Base-by-base conservation (phyloP, 2,113 vertebrate species). In the Coracopsis vasa region DNA sequence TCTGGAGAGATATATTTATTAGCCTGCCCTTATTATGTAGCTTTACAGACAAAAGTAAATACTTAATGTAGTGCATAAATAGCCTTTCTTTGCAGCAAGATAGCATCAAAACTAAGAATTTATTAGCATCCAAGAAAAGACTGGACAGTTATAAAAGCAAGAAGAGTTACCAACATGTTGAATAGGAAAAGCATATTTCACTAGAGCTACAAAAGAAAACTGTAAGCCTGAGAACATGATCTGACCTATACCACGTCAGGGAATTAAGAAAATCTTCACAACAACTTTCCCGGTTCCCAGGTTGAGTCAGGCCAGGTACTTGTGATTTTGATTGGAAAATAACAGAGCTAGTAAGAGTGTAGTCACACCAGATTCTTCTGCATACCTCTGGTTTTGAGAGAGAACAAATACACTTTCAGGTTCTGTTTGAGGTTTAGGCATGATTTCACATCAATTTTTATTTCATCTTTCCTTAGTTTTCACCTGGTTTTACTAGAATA, bases 401-500 rank as follows among this genome's bases (percentile, higher is more conserved):
- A 86, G 53, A 53, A 60, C 2, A 80, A 71, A 67, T 8, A 53
- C 2, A 13, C 69, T 88, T 80, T 51, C 61, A 58, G 1, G 21
- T 33, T 47, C 67, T n/a, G 0, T 45, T 77, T 86, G 42, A 88
- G 42, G 29, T 17, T 86, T 45, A 81, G 47, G 28, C 56, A 73
- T 4, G 9, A 86, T 47, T 90, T 93, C 72, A 27, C n/a, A 10
- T 60, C 18, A 29, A 54, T 17, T 73, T 79, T 88, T 13, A 3
- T 54, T 88, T 94, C 42, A 88, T 31, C 24, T 64, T 71, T 78
- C 19, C 75, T 88, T 84, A 41, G 27, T 65, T 93, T 89, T 89
- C 88, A 92, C 72, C 86, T 79, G 90, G 39, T 84, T 96, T 86
- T 88, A 60, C 70, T 45, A 42, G 75, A 75, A 95, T 92, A 94